phyloP scores from a whole-genome alignment of 2,113 vertebrate species.

The Pithys albifrons region DNA sequence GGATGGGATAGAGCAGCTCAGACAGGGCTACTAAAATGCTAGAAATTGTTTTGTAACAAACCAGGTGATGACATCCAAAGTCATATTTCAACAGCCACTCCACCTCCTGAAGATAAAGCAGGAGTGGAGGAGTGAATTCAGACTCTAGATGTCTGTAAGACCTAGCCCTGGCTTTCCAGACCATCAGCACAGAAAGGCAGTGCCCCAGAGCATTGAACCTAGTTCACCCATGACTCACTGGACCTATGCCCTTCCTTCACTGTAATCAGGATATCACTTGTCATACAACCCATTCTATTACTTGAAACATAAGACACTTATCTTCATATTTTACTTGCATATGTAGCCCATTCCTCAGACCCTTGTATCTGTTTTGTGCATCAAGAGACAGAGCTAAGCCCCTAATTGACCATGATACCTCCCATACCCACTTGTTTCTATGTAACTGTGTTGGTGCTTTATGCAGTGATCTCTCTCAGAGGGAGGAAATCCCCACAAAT shows the following conservation, averaged over 20 bases:
- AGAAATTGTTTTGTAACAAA: not conserved
- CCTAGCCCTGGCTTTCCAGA: not conserved
- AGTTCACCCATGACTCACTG: not conserved
- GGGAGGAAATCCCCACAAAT: not conserved
- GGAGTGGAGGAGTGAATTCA: not conserved
- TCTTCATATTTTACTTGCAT: not conserved
- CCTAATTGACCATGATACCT: not conserved
- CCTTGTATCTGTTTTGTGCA: not conserved
- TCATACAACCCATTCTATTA: not conserved
- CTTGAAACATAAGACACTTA: not conserved
- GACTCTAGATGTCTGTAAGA: not conserved
- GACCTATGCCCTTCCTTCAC: not conserved
- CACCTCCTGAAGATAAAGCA: not conserved
- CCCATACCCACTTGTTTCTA: not conserved
- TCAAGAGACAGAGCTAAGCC: not conserved
- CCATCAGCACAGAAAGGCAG: not conserved
- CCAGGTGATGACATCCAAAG: not conserved
- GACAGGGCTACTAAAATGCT: not conserved
- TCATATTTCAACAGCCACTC: not conserved
- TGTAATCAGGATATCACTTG: not conserved
- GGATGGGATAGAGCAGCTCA: not conserved
- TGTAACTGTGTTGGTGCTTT: not conserved
- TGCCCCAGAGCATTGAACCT: not conserved
- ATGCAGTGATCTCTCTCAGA: not conserved
- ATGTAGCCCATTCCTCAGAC: not conserved